Evolutionary conservation across 2,888 invertebrate species (phyloP), one percentile per base, ranked within the genome.

Genomic region (Nemotelus nigrinus): DNA sequence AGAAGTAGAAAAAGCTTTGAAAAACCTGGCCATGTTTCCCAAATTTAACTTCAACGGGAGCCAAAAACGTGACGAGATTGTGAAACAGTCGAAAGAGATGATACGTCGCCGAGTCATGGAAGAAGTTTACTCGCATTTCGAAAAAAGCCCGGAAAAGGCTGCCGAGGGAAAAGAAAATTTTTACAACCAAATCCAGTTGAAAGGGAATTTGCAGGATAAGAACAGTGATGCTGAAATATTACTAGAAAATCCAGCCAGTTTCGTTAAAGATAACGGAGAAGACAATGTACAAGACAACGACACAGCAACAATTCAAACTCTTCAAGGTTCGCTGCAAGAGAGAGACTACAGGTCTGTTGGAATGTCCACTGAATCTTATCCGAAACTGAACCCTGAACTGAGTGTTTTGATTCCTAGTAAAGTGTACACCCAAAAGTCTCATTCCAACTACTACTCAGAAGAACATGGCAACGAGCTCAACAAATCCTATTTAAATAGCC

Each of bases 311-410:
- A 25, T 25, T 25, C 25, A 25, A 25, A 25, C 25, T 25, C 25
- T 25, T 25, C 25, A 25, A 25, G 25, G 25, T 25, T 58, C 58
- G 5, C 2, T 63, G 25, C 39, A 39, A 7, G 41, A 7, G 3
- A 39, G 43, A 41, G 43, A 63, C 8, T 43, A 63, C 1, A 63
- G 68, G 7, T 41, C 70, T 47, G 45, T 76, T 47, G 76, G 58
- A n/a, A 39, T 78, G 43, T 78, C 78, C 1, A 78, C 78, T 3
- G 78, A 78, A 58, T 78, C 78, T 3, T 76, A 78, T 47, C 78
- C 78, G 3, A 78, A 78, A 77, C 58, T 78, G 6, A 78, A 76
- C 65, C 76, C 78, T 7, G 76, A 78, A 25, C 50, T 78, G 7
- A 57, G 8, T n/a, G 41, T 76, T 4, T 8, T 74, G 0, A 8